Evolutionary conservation across 2,797 vertebrate species (phyloP).

Genomic region (Artibeus lituratus): DNA sequence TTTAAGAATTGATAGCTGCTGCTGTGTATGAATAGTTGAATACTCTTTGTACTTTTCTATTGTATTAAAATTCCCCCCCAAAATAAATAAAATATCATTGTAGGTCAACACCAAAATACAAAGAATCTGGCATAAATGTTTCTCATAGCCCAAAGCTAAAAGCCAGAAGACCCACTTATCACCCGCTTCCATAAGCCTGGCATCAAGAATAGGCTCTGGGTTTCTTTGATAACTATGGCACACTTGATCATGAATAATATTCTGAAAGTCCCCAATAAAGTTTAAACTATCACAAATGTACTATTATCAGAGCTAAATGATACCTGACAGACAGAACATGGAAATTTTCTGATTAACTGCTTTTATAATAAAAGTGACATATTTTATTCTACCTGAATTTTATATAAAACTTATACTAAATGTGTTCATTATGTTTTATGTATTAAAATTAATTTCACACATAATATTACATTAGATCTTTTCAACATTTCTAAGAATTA

Average conservation of each 20-base stretch:
- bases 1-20: neutral
- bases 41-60: neutral
- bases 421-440: neutral
- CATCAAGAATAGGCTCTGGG: neutral
- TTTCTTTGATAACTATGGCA: neutral
- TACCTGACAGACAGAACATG: neutral
- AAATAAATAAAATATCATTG: neutral
- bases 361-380: neutral
- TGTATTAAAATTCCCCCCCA: neutral
- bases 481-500: neutral
- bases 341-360: neutral
- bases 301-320: neutral
- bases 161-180: neutral
- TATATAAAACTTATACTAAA: neutral
- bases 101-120: neutral
- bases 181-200: neutral
- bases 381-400: neutral
- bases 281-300: neutral
- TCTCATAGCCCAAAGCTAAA: neutral
- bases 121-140: neutral
- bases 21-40: neutral
- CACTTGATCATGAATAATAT: neutral
- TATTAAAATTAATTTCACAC: constrained; percentile 2
- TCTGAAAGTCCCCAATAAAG: neutral
- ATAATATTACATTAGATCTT: neutral